phyloP scores from a whole-genome alignment of 2,888 invertebrate genomes.

The Drosophila yooni region DNA sequence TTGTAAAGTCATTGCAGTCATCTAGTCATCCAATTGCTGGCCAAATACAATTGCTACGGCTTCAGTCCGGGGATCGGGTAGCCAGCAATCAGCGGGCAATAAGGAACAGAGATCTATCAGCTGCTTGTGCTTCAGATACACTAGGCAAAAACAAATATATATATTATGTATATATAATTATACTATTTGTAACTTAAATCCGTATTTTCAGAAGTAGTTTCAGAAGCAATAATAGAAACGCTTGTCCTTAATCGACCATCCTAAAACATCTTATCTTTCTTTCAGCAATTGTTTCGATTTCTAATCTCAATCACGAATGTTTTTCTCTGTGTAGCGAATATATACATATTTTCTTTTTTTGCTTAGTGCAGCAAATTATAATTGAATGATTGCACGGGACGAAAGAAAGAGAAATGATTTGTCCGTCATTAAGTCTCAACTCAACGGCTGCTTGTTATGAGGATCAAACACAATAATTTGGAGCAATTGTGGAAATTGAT shows the following conservation, averaged over 20 bases:
- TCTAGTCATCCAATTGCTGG: slow-evolving; percentile 71
- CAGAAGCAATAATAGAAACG: accelerated
- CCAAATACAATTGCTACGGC: slow-evolving; percentile 60
- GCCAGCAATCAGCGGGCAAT: slow-evolving; percentile 11
- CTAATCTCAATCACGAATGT: not conserved
- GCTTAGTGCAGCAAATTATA: slow-evolving; percentile 65
- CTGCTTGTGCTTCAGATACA: slow-evolving; percentile 13
- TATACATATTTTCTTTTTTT: not conserved
- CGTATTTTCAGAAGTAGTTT: no score
- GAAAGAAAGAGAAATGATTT: slow-evolving; percentile 58
- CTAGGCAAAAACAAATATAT: not conserved
- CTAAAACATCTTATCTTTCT: not conserved
- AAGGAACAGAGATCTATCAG: slow-evolving; percentile 40
- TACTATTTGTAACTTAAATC: no score
- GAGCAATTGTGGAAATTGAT: slow-evolving; percentile 59
- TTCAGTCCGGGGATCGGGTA: slow-evolving; percentile 19
- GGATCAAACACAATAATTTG: slow-evolving; percentile 37
- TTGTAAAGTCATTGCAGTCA: slow-evolving; percentile 37
- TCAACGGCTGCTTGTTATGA: slow-evolving; percentile 47
- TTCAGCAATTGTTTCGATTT: not conserved
- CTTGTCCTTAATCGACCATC: not conserved
- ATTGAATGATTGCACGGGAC: slow-evolving; percentile 77
- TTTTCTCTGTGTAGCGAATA: slow-evolving; percentile 3
- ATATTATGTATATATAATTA: not conserved
- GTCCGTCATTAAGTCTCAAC: slow-evolving; percentile 68